Evolutionary conservation across 1,140 invertebrate species (phyloP).

Genomic region (Aleiodes sp.): DNA sequence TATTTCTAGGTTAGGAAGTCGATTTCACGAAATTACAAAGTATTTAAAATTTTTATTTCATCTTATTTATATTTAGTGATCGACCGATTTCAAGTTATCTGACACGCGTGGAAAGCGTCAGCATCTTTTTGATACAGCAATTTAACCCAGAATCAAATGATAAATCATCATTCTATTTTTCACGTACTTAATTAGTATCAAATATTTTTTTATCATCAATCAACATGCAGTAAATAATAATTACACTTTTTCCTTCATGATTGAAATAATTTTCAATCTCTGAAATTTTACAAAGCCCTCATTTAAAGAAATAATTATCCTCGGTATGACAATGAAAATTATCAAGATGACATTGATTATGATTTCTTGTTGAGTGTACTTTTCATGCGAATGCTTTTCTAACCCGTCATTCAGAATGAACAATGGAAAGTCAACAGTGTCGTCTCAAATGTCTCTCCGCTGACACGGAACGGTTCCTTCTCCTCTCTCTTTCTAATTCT

Average conservation of each 20-base stretch:
- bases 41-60: too few relatives aligned
- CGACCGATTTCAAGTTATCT: conserved; percentile 10
- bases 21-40: conserved; percentile 29
- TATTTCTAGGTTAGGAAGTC: conserved; percentile 39
- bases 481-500: background rate
- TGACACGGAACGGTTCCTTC: conserved; percentile 1
- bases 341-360: background rate
- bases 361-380: too few relatives aligned
- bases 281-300: too few relatives aligned
- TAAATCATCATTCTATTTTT: background rate
- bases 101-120: conserved; percentile 11
- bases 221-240: too few relatives aligned
- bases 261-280: too few relatives aligned
- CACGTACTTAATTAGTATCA: background rate
- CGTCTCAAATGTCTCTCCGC: background rate
- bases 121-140: background rate
- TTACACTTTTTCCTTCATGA: too few relatives aligned
- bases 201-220: background rate
- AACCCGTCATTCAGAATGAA: background rate
- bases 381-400: background rate
- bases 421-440: conserved; percentile 16
- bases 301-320: too few relatives aligned
- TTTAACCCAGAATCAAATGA: background rate
- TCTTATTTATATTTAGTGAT: background rate
- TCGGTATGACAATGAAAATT: background rate